phyloP scores from a whole-genome alignment of 2,888 invertebrate genomes.

The Rapana venosa region DNA sequence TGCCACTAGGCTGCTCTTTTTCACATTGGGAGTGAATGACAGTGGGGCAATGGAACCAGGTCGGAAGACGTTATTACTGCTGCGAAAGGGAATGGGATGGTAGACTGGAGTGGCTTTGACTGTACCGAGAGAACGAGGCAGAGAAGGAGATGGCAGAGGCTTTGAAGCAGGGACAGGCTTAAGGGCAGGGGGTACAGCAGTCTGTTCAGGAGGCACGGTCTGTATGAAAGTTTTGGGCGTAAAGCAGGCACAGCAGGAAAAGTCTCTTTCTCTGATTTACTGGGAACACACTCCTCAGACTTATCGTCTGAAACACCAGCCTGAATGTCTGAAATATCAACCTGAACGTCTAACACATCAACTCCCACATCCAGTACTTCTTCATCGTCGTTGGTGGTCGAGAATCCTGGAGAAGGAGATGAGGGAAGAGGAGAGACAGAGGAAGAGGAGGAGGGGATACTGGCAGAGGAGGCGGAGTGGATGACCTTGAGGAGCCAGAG shows the following conservation, averaged over 20 bases:
- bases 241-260: neutral
- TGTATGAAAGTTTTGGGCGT: neutral
- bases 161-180: neutral
- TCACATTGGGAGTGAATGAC: conserved; percentile 44
- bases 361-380: neutral
- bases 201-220: neutral
- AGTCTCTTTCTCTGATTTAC: neutral
- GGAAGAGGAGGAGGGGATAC: conserved; percentile 28
- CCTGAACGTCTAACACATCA: neutral
- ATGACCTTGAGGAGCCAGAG: conserved; percentile 8
- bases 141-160: neutral
- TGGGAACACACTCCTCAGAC: neutral
- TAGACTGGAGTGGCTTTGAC: conserved; percentile 13
- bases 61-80: neutral
- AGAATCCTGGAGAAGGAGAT: neutral
- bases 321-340: neutral
- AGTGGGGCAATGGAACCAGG: conserved; percentile 28
- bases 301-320: neutral
- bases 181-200: neutral
- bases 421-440: conserved; percentile 12
- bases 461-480: neutral
- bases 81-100: conserved; percentile 24
- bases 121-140: conserved; percentile 25
- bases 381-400: neutral
- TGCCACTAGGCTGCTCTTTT: conserved; percentile 52